phyloP scores from a whole-genome alignment of 2,888 invertebrate species.

The Pasiphila rectangulata region DNA sequence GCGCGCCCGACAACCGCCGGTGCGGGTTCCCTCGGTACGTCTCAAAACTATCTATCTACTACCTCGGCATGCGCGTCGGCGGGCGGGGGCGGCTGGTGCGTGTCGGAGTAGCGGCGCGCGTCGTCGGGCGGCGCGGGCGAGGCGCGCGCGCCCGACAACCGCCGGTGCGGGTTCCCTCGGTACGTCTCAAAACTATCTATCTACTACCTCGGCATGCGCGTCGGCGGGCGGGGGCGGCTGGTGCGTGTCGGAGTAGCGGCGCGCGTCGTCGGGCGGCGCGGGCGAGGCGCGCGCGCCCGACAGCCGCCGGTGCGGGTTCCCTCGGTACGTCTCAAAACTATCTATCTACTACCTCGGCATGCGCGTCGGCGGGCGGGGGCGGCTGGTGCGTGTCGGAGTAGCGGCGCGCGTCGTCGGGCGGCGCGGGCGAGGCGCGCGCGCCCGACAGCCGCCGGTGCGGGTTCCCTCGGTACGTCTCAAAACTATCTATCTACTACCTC shows the following conservation, averaged over 20 bases:
- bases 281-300: constrained; percentile 47
- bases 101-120: constrained; percentile 38
- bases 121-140: constrained; percentile 39
- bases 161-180: background rate
- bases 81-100: constrained; percentile 51
- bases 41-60: constrained; percentile 72
- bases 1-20: constrained; percentile 55
- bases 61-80: constrained; percentile 28
- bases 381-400: too few species aligned
- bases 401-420: too few species aligned
- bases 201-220: constrained; percentile 16
- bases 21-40: constrained; percentile 68
- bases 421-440: too few species aligned
- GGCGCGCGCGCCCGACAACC: constrained; percentile 33
- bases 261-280: constrained; percentile 36
- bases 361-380: too few species aligned
- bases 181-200: too few species aligned
- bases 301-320: constrained; percentile 63
- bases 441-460: background rate
- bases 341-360: too few species aligned
- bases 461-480: background rate
- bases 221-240: constrained; percentile 51
- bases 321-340: constrained; percentile 73
- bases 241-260: constrained; percentile 39
- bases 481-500: too few species aligned